phyloP scores from a whole-genome alignment of 2,888 invertebrate genomes.

The Alitta virens region DNA sequence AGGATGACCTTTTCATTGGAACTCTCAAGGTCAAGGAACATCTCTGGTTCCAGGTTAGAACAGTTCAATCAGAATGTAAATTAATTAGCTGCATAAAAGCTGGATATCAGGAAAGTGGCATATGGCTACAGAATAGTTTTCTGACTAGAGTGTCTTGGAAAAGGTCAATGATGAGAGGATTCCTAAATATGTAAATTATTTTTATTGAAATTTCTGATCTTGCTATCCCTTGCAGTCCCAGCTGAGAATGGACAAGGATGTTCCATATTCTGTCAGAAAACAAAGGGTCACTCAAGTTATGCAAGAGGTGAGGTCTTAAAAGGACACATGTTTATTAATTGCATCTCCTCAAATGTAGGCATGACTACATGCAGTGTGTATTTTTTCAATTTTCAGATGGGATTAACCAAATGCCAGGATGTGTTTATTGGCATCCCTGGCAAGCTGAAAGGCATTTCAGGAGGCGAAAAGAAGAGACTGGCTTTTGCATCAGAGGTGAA shows the following conservation, averaged over 20 bases:
- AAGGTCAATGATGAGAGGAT: too few species aligned
- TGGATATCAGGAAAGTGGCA: too few species aligned
- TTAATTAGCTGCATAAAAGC: too few species aligned
- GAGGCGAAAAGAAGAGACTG: slow-evolving; percentile 91
- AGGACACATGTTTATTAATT: too few species aligned
- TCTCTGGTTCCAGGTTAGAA: slow-evolving; percentile 80
- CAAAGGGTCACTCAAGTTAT: slow-evolving; percentile 49
- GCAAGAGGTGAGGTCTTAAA: slow-evolving; percentile 37
- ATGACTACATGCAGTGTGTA: background rate
- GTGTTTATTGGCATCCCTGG: slow-evolving; percentile 88
- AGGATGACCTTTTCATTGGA: slow-evolving; percentile 89
- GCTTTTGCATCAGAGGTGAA: slow-evolving; percentile 92
- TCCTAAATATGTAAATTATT: slow-evolving; percentile 12
- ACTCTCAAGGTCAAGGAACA: slow-evolving; percentile 87
- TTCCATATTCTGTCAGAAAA: slow-evolving; percentile 34
- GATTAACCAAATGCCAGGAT: slow-evolving; percentile 83
- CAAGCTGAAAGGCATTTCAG: slow-evolving; percentile 85
- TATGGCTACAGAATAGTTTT: too few species aligned
- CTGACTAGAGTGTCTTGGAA: too few species aligned
- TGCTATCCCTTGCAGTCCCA: slow-evolving; percentile 59
- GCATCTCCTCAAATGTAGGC: too few species aligned
- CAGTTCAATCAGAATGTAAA: background rate
- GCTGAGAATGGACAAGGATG: slow-evolving; percentile 43
- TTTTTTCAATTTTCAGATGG: slow-evolving; percentile 64
- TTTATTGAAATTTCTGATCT: background rate